These are phyloP conservation scores for Silurus glanis DNA, from an alignment of 2,113 vertebrate genomes.

Conservation along the genomic window DNA sequence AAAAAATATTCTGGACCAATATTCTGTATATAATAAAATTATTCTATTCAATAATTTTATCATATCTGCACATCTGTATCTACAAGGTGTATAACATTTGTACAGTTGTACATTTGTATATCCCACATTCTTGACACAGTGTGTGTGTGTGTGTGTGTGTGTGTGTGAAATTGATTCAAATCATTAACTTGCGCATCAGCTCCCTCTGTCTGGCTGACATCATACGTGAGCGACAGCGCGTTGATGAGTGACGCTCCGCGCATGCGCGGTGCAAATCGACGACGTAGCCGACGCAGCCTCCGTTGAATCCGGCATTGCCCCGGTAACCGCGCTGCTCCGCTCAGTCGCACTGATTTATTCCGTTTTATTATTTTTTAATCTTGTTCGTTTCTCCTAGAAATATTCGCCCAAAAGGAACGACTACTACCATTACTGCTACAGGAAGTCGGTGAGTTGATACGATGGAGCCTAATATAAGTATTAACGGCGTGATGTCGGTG, in stretches of 20 bases:
- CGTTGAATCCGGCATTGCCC: conserved; percentile 41
- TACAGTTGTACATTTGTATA: too few relatives aligned
- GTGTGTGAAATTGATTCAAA: not conserved
- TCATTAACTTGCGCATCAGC: not conserved
- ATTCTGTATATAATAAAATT: too few relatives aligned
- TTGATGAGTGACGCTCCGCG: not conserved
- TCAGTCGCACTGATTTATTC: conserved; percentile 33
- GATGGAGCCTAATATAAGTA: not conserved
- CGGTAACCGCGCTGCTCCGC: conserved; percentile 45
- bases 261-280: conserved; percentile 18
- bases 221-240: conserved; percentile 45
- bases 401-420: not conserved
- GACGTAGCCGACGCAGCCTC: conserved; percentile 36
- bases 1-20: too few relatives aligned
- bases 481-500: conserved; percentile 8
- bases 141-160: too few relatives aligned
- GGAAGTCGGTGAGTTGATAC: conserved; percentile 10
- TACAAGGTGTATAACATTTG: too few relatives aligned
- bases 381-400: not conserved
- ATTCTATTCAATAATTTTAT: too few relatives aligned
- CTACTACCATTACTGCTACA: not conserved
- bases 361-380: not conserved
- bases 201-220: conserved; percentile 36
- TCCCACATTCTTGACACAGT: too few relatives aligned
- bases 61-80: too few relatives aligned